A percentile compares a stretch with the other conserved stretches of the same genome.
These are phyloP conservation scores for Meandrina meandrites DNA, from an alignment of 92 coral and sea anemone genomes.

Conservation along the genomic window DNA sequence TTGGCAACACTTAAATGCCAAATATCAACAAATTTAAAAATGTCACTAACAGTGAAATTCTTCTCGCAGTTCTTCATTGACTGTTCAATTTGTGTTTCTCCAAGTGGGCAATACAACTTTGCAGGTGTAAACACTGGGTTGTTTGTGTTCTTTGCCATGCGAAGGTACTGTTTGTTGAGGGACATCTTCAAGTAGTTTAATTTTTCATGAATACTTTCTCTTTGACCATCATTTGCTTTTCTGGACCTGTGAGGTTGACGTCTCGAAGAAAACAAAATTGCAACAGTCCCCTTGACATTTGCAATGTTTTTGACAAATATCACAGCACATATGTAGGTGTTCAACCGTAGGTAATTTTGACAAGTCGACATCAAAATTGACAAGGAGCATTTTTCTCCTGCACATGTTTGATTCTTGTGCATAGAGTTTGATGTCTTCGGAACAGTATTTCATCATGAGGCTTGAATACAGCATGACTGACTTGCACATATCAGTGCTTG, in stretches of 20 bases:
- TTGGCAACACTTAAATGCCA: constrained; percentile 37
- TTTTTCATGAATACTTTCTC: not conserved
- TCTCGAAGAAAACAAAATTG: constrained; percentile 26
- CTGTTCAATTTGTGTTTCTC: constrained; percentile 39
- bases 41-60: constrained; percentile 1
- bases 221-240: constrained; percentile 10
- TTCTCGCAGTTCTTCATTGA: constrained; percentile 1
- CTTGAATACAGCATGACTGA: constrained; percentile 39
- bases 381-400: constrained; percentile 32
- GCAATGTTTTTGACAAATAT: constrained; percentile 46
- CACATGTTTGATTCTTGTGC: constrained; percentile 22
- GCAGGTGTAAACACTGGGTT: constrained; percentile 45
- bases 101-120: constrained; percentile 38
- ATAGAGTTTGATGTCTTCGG: constrained; percentile 35
- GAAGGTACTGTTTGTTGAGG: not conserved
- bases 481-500: too few species aligned
- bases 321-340: constrained; percentile 56
- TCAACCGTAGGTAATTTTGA: not conserved
- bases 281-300: constrained; percentile 50
- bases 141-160: not conserved
- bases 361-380: constrained; percentile 37
- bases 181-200: constrained; percentile 31
- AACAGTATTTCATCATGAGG: constrained; percentile 45
- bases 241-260: not conserved
- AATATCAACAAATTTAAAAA: constrained; percentile 52